Base-by-base conservation (phyloP, 2,888 invertebrate genomes). In the Resseliella maxima region DNA sequence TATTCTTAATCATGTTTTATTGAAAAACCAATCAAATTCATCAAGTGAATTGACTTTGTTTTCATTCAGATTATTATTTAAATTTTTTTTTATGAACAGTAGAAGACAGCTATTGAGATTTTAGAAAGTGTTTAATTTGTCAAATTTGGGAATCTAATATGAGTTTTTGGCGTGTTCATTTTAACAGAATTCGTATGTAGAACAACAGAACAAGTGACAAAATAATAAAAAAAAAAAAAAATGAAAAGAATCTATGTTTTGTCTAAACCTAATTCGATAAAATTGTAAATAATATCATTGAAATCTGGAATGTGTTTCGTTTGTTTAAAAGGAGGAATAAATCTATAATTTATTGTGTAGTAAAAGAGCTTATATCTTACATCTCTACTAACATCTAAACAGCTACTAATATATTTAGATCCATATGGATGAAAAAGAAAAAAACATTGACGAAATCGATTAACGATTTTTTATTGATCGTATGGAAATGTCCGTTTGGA, bases 401-500 rank as follows among this genome's bases (percentile, higher is more conserved):
- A 72, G 31, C 72, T 72, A 72, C 72, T 31, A n/a, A n/a, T n/a
- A 50, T 72, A 72, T 72, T 72, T 72, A 72, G 72, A 72, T 72
- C 72, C 72, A 72, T 1, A 31, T 21, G 5, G 3, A 3, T 2
- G 35, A n/a, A n/a, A n/a, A n/a, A n/a, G n/a, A n/a, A n/a, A n/a
- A n/a, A n/a, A n/a, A 72, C 72, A 72, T 72, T 72, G 72, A 31
- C 27, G 15, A 72, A n/a, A 18, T 2, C 31, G 72, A 35, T 3
- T 5, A 72, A 31, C 15, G 31, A 27, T 31, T 72, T 27, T 27
- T 27, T 5, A 27, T 59, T 24, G 24, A 59, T 59, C 59, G 59
- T 59, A 24, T 50, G 50, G 59, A 27, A 72, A 72, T 72, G 15
- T 72, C 31, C 31, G 72, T 12, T 12, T 15, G 72, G 72, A 72